Evolutionary conservation across 2,113 vertebrate genomes (phyloP).

Genomic region (Aptenodytes forsteri): DNA sequence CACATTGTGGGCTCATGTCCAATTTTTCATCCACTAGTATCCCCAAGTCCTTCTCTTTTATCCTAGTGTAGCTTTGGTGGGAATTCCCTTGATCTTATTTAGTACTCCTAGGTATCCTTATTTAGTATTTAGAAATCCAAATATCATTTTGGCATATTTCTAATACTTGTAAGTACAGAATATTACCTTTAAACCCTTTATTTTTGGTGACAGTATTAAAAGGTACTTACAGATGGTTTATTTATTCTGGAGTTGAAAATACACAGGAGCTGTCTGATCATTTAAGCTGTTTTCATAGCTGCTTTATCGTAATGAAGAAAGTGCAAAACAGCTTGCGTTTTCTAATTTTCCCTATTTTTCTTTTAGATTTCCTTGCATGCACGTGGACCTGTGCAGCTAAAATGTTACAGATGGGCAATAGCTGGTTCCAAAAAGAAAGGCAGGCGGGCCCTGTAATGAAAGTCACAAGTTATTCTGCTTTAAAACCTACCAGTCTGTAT

Average conservation of each 20-base stretch:
- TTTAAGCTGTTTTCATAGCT: neutral
- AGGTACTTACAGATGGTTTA: neutral
- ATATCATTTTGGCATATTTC: neutral
- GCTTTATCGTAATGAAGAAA: neutral
- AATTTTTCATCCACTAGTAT: neutral
- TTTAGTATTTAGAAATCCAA: neutral
- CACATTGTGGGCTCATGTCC: accelerated
- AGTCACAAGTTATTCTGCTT: neutral
- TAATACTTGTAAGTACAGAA: neutral
- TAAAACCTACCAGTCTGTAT: neutral
- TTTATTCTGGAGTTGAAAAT: neutral
- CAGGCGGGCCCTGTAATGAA: neutral
- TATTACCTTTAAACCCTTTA: neutral
- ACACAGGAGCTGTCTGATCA: neutral
- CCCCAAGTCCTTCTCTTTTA: neutral
- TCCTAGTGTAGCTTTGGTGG: neutral
- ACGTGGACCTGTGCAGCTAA: neutral
- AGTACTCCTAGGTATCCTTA: neutral
- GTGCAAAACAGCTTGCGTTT: neutral
- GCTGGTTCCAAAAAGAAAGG: neutral
- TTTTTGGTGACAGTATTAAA: neutral
- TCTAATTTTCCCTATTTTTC: neutral
- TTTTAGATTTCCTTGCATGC: neutral
- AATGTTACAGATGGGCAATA: neutral
- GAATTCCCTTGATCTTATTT: neutral